Evolutionary conservation across 2,797 vertebrate genomes (phyloP), one percentile per base, ranked within the genome.

Genomic region (Acanthiza pusilla): DNA sequence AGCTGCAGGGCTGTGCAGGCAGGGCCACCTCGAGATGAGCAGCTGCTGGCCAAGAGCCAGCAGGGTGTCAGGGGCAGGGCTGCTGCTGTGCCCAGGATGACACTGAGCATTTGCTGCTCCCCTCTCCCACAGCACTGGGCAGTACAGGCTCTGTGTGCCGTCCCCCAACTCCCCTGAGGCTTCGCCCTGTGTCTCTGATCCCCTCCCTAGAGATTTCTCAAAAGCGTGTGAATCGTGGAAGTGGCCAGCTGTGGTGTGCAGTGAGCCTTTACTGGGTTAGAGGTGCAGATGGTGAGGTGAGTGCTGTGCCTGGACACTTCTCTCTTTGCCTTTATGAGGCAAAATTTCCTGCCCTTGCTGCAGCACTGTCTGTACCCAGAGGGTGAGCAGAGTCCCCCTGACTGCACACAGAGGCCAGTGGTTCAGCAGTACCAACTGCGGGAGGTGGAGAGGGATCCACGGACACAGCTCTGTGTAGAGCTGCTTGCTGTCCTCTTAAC

Each of bases 51-150:
- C 0, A 16, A 17, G 55, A 60, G 38, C 48, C 87, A 34, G 40
- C 0, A 0, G 34, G 18, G 14, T 2, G 1, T 2, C 18, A 25
- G 51, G 40, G n/a, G 13, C 45, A 42, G 30, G 34, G 26, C 62
- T 84, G 61, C 61, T 80, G 65, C 76, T 18, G 5, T 1, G 3
- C 34, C 16, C 43, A 32, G 51, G 26, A 4, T 3, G 5, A 13
- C 54, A 13, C 0, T 0, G 16, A 76, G 27, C 42, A 3, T n/a
- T 19, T 70, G 18, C 32, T 58, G 27, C 61, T 93, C 8, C 34
- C 21, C 16, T 47, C 15, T 86, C n/a, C 73, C 51, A 12, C 0
- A 0, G 43, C 60, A 26, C 8, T 0, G 1, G 17, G 43, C 0
- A 0, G 2, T 51, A 5, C 29, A 15, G 51, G 48, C 27, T 77